Evolutionary conservation across 2,888 invertebrate species (phyloP), one percentile per base, ranked within the genome.

Genomic region (Antheraea yamamai): DNA sequence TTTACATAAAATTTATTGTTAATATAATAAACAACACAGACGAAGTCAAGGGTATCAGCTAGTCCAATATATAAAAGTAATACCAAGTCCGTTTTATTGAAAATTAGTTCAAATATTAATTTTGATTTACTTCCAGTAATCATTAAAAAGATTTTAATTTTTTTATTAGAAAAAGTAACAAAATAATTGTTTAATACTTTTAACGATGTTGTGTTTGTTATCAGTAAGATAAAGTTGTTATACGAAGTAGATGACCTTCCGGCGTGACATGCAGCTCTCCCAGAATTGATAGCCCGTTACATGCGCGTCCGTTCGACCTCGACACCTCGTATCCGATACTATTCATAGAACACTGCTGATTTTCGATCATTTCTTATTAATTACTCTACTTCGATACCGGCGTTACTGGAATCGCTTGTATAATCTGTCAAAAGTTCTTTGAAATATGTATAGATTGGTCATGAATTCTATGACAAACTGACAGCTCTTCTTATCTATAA

Each of bases 201-300:
- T 77, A 79, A 79, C 18, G 75, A 77, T 75, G 61, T 77, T 74
- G 35, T 76, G 73, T 75, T 83, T 76, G 73, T 75, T 83, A 83
- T 84, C 85, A 76, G 66, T 47, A 0, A 76, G 79, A 85, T 83
- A 82, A 80, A 73, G 20, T 72, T 74, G 72, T 75, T 73, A 77
- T 64, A 73, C 70, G n/a, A 70, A 70, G 8, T 70, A 39, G 77
- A 77, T 82, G 84, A 84, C 85, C 85, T 82, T 80, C 77, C 74
- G 70, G 74, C 47, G 71, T 47, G 76, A 68, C 77, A 78, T 77
- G 78, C 74, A 75, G 79, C 85, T 88, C 85, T 77, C 70, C 70
- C 18, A 83, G 84, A 88, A 88, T 76, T 86, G 90, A 90, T 90
- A 89, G 76, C 77, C 75, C 70, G 75, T 76, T 70, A 76, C 71